phyloP scores from a whole-genome alignment of 2,113 vertebrate species.

The Chelonoidis abingdonii region DNA sequence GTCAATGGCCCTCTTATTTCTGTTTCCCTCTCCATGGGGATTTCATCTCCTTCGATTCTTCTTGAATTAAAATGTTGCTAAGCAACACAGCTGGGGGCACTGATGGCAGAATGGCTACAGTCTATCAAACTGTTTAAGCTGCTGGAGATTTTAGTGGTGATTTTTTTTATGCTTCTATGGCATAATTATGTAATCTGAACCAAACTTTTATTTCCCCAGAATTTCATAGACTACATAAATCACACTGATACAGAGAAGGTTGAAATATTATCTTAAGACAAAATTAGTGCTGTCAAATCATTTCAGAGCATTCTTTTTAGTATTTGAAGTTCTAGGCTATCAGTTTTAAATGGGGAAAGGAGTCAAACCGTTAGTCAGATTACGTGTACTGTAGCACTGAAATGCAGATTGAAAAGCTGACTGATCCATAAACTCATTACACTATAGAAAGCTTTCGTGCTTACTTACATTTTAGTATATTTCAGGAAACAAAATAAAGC shows the following conservation, averaged over 20 bases:
- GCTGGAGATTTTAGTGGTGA: conserved; percentile 70
- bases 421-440: conserved; percentile 56
- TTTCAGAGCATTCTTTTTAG: conserved; percentile 36
- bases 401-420: conserved; percentile 50
- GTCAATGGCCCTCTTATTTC: conserved; percentile 91
- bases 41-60: conserved; percentile 90
- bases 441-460: conserved; percentile 25
- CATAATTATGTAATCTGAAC: conserved; percentile 77
- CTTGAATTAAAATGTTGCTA: conserved; percentile 94
- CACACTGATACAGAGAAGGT: background rate
- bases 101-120: conserved; percentile 75
- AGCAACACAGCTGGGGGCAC: conserved; percentile 88
- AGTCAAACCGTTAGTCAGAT: conserved; percentile 58
- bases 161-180: conserved; percentile 63
- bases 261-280: background rate
- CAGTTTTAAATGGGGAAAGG: conserved; percentile 42
- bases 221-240: conserved; percentile 60
- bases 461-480: conserved; percentile 45
- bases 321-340: background rate
- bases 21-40: conserved; percentile 90
- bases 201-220: conserved; percentile 37
- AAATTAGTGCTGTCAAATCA: background rate
- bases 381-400: background rate
- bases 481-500: conserved; percentile 27
- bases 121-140: conserved; percentile 83